Base-by-base conservation (phyloP, 2,797 vertebrate genomes). In the Pyrocephalus nanus region DNA sequence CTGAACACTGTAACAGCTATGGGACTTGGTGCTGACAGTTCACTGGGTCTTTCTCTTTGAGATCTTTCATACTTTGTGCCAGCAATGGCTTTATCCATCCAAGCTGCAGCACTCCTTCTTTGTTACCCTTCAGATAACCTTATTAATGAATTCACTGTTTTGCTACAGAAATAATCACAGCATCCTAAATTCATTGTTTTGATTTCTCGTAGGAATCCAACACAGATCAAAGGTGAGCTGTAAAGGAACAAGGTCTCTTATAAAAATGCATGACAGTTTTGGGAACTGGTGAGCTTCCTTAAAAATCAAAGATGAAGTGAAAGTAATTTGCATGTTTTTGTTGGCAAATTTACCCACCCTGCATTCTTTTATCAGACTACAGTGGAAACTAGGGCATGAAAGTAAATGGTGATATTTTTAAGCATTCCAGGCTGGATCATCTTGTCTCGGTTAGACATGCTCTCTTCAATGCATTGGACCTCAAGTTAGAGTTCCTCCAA, bases 111-210 rank as follows among this genome's bases (percentile, higher is more conserved):
- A 12, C 22, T 78, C 36, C 38, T 77, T 82, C 71, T 47, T 51
- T 62, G 55, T 60, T 36, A 51, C 32, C 71, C 80, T 88, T 62
- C 43, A 78, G 62, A 75, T 67, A 90, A 84, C 26, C 9, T 2
- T 42, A 91, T n/a, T 90, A 86, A 86, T 48, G 12, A 92, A 93
- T 70, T 71, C 77, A 73, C 26, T 47, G 14, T 60, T 94, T 74
- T 38, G 20, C 60, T 72, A 66, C n/a, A 86, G 77, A 88, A 95
- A 94, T 70, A 91, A 88, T 91, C 65, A 61, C 13, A 51, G 23
- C 50, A 90, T 72, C 45, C 48, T 23, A 82, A 80, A 84, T 53
- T 51, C 36, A 78, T 21, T 22, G 13, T 62, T 94, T 69, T 75
- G 32, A 54, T 81, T 94, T 94, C 87, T 86, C 50, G 7, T 58